Conservation (phyloP, 2,113 vertebrate genomes). For the Columbina picui region DNA sequence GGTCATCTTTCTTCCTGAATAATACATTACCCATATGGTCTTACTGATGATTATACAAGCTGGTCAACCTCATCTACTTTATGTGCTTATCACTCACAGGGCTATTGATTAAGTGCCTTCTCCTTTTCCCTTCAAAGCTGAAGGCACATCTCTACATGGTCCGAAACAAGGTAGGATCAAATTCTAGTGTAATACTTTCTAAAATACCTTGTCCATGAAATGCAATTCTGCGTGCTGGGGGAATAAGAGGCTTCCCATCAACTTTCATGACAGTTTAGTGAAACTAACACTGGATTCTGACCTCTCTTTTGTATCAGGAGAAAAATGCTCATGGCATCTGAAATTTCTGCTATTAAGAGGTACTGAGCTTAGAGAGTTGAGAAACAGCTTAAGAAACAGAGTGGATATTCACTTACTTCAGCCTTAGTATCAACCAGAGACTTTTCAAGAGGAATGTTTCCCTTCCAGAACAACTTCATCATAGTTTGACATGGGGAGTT, state of each 20-base stretch:
- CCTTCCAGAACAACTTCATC: not conserved
- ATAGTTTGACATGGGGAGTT: not conserved
- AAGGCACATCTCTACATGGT: constrained; percentile 5
- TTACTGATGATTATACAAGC: not conserved
- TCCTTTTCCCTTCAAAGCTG: constrained; percentile 44
- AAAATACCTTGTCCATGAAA: not conserved
- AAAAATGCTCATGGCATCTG: not conserved
- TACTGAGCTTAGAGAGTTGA: not conserved
- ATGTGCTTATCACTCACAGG: constrained; percentile 45
- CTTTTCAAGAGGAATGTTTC: not conserved
- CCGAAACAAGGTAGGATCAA: constrained; percentile 27
- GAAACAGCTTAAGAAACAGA: not conserved
- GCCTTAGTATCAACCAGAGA: not conserved
- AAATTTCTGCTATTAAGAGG: not conserved
- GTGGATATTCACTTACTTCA: not conserved
- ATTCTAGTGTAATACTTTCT: not conserved
- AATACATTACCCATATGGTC: not conserved
- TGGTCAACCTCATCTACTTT: constrained; percentile 34
- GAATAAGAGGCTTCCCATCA: constrained; percentile 2
- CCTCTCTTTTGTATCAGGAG: not conserved
- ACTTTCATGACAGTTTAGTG: not conserved
- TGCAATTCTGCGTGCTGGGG: not conserved
- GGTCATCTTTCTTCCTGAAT: constrained; percentile 38
- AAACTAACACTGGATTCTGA: not conserved
- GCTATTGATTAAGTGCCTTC: constrained; percentile 60